Evolutionary conservation across 2,113 vertebrate species (phyloP).

Genomic region (Mesocricetus auratus): DNA sequence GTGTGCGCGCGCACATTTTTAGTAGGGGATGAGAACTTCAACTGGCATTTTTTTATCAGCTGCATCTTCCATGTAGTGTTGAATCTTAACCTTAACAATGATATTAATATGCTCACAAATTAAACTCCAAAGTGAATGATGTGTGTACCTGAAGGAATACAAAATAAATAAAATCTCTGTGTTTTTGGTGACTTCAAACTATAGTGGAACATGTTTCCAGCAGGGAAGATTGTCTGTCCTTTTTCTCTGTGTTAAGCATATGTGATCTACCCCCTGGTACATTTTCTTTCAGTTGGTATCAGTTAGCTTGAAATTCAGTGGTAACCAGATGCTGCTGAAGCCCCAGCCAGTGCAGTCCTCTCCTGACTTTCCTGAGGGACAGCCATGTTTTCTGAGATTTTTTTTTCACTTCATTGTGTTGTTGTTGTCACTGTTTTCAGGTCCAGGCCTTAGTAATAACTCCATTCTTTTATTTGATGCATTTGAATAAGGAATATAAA

Average conservation of each 20-base stretch:
- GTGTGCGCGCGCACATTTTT: neutral
- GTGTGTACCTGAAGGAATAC: neutral
- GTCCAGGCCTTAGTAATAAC: neutral
- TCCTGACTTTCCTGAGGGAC: slow-evolving; percentile 55
- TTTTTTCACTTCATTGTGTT: slow-evolving; percentile 10
- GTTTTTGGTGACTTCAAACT: neutral
- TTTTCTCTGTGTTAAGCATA: neutral
- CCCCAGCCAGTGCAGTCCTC: neutral
- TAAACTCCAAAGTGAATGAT: neutral
- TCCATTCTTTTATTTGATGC: slow-evolving; percentile 13
- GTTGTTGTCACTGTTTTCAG: neutral
- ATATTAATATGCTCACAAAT: neutral
- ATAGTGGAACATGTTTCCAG: neutral
- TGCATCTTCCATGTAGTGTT: neutral
- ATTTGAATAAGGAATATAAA: neutral
- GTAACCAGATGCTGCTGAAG: slow-evolving; percentile 24
- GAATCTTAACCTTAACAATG: neutral
- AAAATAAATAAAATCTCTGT: neutral
- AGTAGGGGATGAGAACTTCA: neutral
- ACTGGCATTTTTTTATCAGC: slow-evolving; percentile 42
- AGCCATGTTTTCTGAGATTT: slow-evolving; percentile 16
- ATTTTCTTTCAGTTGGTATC: slow-evolving; percentile 11
- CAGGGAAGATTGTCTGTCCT: neutral
- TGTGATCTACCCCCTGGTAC: neutral
- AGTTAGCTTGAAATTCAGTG: slow-evolving; percentile 43